Evolutionary conservation across 1,140 invertebrate genomes (phyloP).

Genomic region (Brachionus angularis): DNA sequence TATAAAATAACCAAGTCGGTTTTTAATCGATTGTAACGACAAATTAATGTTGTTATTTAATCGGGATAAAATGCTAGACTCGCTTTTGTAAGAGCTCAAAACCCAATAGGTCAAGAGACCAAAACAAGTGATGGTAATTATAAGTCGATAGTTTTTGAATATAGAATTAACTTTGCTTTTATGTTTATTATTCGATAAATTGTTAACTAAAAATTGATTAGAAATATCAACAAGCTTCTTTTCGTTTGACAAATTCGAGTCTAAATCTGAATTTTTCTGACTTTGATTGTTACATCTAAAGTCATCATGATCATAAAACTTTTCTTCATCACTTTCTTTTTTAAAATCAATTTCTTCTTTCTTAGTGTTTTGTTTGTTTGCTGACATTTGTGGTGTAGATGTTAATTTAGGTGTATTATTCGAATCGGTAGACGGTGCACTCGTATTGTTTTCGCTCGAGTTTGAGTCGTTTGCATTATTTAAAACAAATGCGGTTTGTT

Average conservation of each 20-base stretch:
- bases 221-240: too few species aligned
- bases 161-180: too few species aligned
- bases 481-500: background rate
- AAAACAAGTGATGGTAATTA: slow-evolving; percentile 13
- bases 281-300: too few species aligned
- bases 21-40: background rate
- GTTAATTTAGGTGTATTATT: slow-evolving; percentile 14
- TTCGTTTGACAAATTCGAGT: too few species aligned
- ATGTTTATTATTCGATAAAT: too few species aligned
- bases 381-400: background rate
- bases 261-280: too few species aligned
- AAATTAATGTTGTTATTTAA: background rate
- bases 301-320: slow-evolving; percentile 21
- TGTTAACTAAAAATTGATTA: too few species aligned
- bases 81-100: background rate
- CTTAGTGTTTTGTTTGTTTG: background rate
- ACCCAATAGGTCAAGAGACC: slow-evolving; percentile 30
- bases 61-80: background rate
- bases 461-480: background rate
- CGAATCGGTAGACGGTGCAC: too few species aligned
- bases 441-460: background rate
- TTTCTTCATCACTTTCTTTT: background rate
- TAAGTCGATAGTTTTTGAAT: too few species aligned
- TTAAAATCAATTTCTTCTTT: background rate
- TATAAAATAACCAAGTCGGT: background rate